These are phyloP conservation scores for Sylvia borin DNA, from an alignment of 2,797 vertebrate species.

Conservation along the genomic window DNA sequence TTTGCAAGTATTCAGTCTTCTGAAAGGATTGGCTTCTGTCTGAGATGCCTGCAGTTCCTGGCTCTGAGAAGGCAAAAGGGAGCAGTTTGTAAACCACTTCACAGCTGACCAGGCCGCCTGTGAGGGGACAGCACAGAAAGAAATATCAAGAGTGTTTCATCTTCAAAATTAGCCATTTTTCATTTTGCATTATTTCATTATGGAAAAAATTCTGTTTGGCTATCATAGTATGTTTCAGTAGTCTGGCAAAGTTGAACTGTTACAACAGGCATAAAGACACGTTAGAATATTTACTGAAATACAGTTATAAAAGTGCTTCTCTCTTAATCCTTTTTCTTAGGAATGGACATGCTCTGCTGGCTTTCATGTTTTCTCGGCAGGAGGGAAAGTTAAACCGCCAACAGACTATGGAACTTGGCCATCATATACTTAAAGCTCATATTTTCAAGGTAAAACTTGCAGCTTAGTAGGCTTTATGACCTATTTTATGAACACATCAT, in stretches of 20 bases:
- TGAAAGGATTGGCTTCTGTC: not conserved
- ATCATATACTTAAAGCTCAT: slow-evolving; percentile 98
- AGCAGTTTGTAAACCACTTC: not conserved
- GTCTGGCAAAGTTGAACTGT: not conserved
- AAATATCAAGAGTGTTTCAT: not conserved
- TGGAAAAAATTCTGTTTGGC: not conserved
- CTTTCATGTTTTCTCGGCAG: slow-evolving; percentile 97
- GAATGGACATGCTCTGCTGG: slow-evolving; percentile 94
- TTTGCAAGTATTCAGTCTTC: not conserved
- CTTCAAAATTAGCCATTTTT: not conserved
- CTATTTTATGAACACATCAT: fast-evolving
- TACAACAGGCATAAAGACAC: not conserved
- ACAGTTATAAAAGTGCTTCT: not conserved
- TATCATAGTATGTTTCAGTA: not conserved
- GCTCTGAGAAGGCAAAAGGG: not conserved
- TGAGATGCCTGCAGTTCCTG: not conserved
- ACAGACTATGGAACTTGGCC: slow-evolving; percentile 98
- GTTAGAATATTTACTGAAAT: not conserved
- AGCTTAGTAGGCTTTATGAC: not conserved
- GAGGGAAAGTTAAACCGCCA: slow-evolving; percentile 97
- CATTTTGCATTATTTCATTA: not conserved
- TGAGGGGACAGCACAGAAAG: not conserved
- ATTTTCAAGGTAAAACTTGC: slow-evolving; percentile 93
- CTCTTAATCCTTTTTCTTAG: slow-evolving; percentile 68
- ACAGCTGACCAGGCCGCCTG: not conserved